Evolutionary conservation across 2,888 invertebrate species (phyloP).

Genomic region (Melangyna quadrimaculata): DNA sequence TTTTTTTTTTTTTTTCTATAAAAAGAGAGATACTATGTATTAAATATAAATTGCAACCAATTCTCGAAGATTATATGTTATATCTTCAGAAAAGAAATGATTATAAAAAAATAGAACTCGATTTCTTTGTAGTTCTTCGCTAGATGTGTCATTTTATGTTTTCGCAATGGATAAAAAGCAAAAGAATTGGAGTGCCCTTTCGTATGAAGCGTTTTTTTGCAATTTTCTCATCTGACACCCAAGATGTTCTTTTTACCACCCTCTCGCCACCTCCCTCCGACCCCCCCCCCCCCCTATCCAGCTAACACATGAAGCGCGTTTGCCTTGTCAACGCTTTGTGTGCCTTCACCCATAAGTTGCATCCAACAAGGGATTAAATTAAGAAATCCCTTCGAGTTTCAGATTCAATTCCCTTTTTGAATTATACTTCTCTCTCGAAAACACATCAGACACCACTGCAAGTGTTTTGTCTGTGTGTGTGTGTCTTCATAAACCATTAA

Average conservation of each 20-base stretch:
- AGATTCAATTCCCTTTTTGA: slow-evolving; percentile 59
- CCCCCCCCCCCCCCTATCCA: no score
- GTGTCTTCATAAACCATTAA: not conserved
- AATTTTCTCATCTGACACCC: slow-evolving; percentile 29
- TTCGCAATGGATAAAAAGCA: slow-evolving; percentile 1
- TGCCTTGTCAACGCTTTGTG: slow-evolving; percentile 23
- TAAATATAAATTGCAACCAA: slow-evolving; percentile 25
- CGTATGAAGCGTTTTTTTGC: not conserved
- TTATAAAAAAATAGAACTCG: not conserved
- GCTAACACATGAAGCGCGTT: not conserved
- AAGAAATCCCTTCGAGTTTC: slow-evolving; percentile 38
- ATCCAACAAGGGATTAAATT: slow-evolving; percentile 9
- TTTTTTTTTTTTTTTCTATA: not conserved
- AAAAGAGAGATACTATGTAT: not conserved
- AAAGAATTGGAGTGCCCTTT: not conserved
- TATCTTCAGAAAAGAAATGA: no score
- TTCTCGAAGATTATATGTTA: slow-evolving; percentile 1
- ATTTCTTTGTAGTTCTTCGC: slow-evolving; percentile 43
- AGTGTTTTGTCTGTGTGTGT: no score
- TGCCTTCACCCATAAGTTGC: slow-evolving; percentile 22
- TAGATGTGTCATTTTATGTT: slow-evolving; percentile 22
- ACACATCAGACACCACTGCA: not conserved
- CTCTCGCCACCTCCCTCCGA: no score
- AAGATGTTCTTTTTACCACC: slow-evolving; percentile 30
- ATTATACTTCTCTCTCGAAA: slow-evolving; percentile 24